These are phyloP conservation scores for Meghimatium bilineatum DNA, from an alignment of 2,888 invertebrate species.

Conservation along the genomic window DNA sequence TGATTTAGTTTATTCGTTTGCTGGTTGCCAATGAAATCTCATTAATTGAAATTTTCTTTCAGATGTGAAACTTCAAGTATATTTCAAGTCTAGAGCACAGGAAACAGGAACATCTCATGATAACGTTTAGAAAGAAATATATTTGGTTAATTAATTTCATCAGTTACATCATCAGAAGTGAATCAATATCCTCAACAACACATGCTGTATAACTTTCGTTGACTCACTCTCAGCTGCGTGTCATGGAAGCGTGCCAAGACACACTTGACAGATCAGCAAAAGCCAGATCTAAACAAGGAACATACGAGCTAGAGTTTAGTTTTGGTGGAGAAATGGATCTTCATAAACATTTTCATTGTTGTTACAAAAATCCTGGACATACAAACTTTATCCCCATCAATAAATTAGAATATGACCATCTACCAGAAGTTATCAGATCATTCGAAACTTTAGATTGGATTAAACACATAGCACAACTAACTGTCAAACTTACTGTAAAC, in stretches of 20 bases:
- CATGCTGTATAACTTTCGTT: neutral
- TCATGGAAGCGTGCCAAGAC: neutral
- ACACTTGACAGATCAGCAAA: neutral
- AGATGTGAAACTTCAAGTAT: too few species aligned
- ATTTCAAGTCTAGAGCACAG: too few species aligned
- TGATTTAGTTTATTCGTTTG: too few species aligned
- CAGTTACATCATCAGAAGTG: neutral
- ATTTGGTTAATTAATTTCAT: neutral
- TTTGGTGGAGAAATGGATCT: slow-evolving; percentile 27
- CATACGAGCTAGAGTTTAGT: slow-evolving; percentile 36
- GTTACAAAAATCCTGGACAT: slow-evolving; percentile 28
- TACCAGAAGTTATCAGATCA: neutral
- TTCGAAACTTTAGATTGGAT: neutral
- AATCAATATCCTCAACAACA: neutral
- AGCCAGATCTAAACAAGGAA: slow-evolving; percentile 6
- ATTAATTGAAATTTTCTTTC: too few species aligned
- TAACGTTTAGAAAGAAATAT: too few species aligned
- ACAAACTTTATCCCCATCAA: neutral
- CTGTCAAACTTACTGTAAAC: neutral
- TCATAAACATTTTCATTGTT: neutral
- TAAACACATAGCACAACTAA: neutral
- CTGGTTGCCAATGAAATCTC: too few species aligned
- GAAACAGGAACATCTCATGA: too few species aligned
- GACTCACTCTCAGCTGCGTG: neutral
- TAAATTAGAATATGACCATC: neutral